A percentile compares a stretch with the other conserved stretches of the same genome.
Conservation (phyloP, 2,797 vertebrate genomes). For the Phyllotis vaccarum region DNA sequence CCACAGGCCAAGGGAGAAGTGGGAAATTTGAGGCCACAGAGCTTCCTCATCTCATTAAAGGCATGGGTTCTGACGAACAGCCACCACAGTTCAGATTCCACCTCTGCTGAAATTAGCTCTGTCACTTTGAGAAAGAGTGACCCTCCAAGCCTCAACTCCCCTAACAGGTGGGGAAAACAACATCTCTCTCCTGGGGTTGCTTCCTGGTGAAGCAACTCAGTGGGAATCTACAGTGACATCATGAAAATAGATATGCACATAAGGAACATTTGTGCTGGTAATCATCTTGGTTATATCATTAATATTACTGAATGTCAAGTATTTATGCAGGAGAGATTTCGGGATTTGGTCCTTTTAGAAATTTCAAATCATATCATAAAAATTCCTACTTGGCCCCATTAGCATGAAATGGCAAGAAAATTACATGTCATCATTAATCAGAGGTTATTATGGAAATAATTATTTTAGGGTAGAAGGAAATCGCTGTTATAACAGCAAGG, state of each 20-base stretch:
- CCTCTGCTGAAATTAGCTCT: background rate
- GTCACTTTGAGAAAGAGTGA: background rate
- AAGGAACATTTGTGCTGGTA: too few species aligned
- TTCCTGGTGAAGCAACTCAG: background rate
- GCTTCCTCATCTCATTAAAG: background rate
- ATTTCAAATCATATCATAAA: constrained; percentile 8
- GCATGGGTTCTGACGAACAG: background rate
- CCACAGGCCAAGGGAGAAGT: too few species aligned
- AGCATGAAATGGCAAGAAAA: constrained; percentile 57
- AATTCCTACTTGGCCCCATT: constrained; percentile 5
- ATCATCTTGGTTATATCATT: background rate
- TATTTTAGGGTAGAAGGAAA: constrained; percentile 33
- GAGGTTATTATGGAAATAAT: constrained; percentile 49
- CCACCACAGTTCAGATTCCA: background rate
- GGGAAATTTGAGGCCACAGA: background rate
- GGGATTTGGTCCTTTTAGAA: background rate
- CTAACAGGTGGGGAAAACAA: background rate
- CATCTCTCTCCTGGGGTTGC: background rate
- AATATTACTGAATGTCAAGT: background rate
- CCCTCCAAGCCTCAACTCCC: background rate
- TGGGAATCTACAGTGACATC: background rate
- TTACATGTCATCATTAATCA: constrained; percentile 4
- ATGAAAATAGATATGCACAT: background rate
- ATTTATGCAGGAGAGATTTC: constrained; percentile 15
- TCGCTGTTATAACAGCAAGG: background rate